These are phyloP conservation scores for Drosophila pseudotalamancana DNA, from an alignment of 2,888 invertebrate genomes.

Conservation along the genomic window DNA sequence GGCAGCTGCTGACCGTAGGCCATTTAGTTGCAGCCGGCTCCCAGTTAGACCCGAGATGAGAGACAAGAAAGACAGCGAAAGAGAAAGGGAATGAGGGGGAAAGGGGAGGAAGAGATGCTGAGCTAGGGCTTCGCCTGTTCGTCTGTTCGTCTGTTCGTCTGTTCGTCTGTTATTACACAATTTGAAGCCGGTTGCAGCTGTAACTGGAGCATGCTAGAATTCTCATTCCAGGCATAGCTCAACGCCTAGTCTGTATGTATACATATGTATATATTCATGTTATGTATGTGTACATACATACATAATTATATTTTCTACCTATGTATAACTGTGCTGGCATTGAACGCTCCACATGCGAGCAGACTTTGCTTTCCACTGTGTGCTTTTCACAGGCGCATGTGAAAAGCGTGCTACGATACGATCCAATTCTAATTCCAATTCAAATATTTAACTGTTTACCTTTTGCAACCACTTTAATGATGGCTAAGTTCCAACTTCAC, in stretches of 20 bases:
- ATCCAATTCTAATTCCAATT: conserved; percentile 39
- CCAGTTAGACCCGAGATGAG: background rate
- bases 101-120: background rate
- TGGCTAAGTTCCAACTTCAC: background rate
- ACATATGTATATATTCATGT: background rate
- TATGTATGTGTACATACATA: background rate
- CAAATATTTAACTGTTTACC: conserved; percentile 70
- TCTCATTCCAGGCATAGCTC: conserved; percentile 47
- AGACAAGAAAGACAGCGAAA: background rate
- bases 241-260: conserved; percentile 13
- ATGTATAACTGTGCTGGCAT: conserved; percentile 21
- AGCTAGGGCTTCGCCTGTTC: conserved; percentile 17
- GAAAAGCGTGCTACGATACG: conserved; percentile 71
- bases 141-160: conserved; percentile 17
- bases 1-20: conserved; percentile 69
- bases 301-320: background rate
- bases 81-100: background rate
- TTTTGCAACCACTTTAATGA: conserved; percentile 4
- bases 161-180: conserved; percentile 37
- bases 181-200: conserved; percentile 34
- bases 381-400: conserved; percentile 70
- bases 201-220: conserved; percentile 61
- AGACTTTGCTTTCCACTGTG: conserved; percentile 35
- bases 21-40: conserved; percentile 66
- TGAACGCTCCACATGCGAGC: conserved; percentile 42